Conservation (phyloP, 2,797 vertebrate genomes). For the Tachyglossus aculeatus region DNA sequence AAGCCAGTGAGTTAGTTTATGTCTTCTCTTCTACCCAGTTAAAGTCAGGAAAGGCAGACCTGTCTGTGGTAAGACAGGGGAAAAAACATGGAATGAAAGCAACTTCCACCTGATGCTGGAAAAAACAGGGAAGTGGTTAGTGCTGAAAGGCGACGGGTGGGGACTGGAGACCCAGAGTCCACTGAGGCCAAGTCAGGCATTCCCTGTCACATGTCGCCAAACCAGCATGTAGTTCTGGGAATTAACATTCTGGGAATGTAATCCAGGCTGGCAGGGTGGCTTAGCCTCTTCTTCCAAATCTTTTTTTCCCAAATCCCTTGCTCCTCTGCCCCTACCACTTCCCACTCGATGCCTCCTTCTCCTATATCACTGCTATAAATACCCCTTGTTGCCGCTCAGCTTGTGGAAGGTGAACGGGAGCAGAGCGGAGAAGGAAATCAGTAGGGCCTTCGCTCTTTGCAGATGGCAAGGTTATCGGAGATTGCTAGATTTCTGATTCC, state of each 20-base stretch:
- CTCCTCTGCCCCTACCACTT: constrained; percentile 54
- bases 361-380: constrained; percentile 70
- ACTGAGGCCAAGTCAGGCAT: constrained; percentile 24
- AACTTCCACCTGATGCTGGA: constrained; percentile 47
- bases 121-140: constrained; percentile 22
- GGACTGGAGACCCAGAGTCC: constrained; percentile 8
- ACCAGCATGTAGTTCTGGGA: background rate
- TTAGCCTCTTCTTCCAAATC: constrained; percentile 45
- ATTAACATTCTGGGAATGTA: no score
- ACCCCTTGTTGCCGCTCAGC: background rate
- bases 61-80: constrained; percentile 31
- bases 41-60: background rate
- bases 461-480: background rate
- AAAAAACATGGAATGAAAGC: constrained; percentile 44
- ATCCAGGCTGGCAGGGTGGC: constrained; percentile 39
- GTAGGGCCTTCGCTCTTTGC: background rate
- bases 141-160: constrained; percentile 44
- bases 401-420: constrained; percentile 24
- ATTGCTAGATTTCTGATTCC: constrained; percentile 27
- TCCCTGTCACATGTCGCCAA: constrained; percentile 27
- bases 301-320: constrained; percentile 38
- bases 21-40: background rate
- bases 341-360: constrained; percentile 69
- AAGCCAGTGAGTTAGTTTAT: no score
- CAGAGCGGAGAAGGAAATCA: background rate